These are phyloP conservation scores for Polypedilum vanderplanki DNA, from an alignment of 1,140 invertebrate species.

Conservation along the genomic window DNA sequence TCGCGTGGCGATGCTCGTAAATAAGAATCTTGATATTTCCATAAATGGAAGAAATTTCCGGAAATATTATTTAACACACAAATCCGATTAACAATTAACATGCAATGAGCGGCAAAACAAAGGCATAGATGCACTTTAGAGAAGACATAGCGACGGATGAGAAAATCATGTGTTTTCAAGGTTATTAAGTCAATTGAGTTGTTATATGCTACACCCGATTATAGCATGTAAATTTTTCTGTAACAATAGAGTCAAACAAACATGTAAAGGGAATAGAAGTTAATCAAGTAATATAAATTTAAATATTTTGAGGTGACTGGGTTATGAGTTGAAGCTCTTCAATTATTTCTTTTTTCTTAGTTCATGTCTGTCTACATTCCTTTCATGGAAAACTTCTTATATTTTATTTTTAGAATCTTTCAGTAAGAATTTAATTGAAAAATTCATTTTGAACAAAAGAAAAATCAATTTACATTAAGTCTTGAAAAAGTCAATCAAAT, in stretches of 20 bases:
- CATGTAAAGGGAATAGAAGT: no score
- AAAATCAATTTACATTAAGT: neutral
- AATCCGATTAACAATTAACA: neutral
- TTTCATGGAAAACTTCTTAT: no score
- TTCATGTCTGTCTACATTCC: no score
- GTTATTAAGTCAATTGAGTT: neutral
- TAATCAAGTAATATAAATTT: no score
- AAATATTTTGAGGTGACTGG: no score
- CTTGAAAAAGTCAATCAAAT: neutral
- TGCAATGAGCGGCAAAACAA: neutral
- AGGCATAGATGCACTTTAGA: neutral
- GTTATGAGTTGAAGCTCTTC: no score
- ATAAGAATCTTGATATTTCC: no score
- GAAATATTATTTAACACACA: neutral
- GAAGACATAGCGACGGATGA: neutral
- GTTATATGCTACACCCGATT: neutral
- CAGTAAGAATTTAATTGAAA: neutral
- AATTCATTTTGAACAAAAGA: neutral
- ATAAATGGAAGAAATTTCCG: no score
- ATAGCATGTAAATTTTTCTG: slow-evolving; percentile 1
- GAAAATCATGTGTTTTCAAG: slow-evolving; percentile 5
- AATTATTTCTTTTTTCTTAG: no score
- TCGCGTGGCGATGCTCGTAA: no score
- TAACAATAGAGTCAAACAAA: no score
- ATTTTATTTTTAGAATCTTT: no score